phyloP scores from a whole-genome alignment of 2,888 invertebrate genomes.

The Rhagophthalmus giganteus region DNA sequence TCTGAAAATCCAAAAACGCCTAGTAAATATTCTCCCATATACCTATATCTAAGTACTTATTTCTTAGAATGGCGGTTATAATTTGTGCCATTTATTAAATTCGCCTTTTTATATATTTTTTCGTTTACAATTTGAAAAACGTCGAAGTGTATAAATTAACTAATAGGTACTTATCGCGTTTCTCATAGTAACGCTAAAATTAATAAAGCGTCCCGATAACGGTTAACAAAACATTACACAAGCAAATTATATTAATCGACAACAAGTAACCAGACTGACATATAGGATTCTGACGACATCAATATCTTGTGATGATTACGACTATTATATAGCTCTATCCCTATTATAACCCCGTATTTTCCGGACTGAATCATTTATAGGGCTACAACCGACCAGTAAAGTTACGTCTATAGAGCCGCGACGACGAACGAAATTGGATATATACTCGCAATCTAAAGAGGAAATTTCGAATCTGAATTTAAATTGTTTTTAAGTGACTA shows the following conservation, averaged over 20 bases:
- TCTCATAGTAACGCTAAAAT: no score
- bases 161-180: no score
- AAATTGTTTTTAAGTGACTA: no score
- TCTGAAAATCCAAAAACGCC: no score
- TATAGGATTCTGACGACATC: constrained; percentile 25
- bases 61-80: no score
- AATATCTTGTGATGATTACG: constrained; percentile 27
- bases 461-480: not conserved
- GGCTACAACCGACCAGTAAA: constrained; percentile 21
- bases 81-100: no score
- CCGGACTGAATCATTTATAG: constrained; percentile 28
- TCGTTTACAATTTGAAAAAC: no score
- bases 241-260: constrained; percentile 2
- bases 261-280: constrained; percentile 11
- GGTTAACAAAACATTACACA: constrained; percentile 2
- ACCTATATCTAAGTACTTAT: no score
- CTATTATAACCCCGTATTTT: constrained; percentile 28
- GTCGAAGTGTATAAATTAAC: no score
- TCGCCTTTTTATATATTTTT: not conserved
- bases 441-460: not conserved
- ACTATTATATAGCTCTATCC: constrained; percentile 26
- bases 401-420: constrained; percentile 15
- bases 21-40: no score
- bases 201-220: not conserved
- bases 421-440: constrained; percentile 5